phyloP scores from a whole-genome alignment of 2,797 vertebrate species.

The Gephyroberyx darwinii region DNA sequence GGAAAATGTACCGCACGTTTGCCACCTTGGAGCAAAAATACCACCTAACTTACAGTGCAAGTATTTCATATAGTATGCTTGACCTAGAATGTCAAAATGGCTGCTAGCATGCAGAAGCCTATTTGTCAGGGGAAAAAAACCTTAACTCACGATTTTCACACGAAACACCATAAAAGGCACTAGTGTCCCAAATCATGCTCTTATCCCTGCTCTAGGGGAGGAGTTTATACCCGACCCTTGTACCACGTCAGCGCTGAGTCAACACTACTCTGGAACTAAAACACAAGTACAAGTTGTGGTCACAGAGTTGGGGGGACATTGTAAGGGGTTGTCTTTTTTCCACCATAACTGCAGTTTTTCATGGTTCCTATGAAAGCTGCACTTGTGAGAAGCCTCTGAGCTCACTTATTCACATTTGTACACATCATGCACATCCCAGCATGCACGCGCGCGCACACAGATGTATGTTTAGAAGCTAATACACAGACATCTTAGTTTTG shows the following conservation, averaged over 20 bases:
- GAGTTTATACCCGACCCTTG: conserved; percentile 63
- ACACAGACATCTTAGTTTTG: conserved; percentile 70
- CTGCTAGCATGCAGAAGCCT: conserved; percentile 14
- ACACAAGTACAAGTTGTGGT: conserved; percentile 72
- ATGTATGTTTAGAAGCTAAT: conserved; percentile 45
- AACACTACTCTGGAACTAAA: conserved; percentile 70
- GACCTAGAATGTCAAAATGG: conserved; percentile 12
- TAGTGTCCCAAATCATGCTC: conserved; percentile 54
- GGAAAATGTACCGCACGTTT: neutral
- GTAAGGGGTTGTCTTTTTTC: conserved; percentile 74
- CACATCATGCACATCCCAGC: conserved; percentile 42
- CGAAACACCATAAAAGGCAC: conserved; percentile 70
- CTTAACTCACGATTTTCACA: conserved; percentile 51
- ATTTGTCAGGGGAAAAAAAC: conserved; percentile 38
- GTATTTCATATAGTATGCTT: neutral
- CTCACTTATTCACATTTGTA: conserved; percentile 78
- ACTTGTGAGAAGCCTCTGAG: conserved; percentile 74
- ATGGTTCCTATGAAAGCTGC: conserved; percentile 77
- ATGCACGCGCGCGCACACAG: conserved; percentile 27
- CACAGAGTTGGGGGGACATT: conserved; percentile 63
- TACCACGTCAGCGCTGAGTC: conserved; percentile 79
- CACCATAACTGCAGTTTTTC: conserved; percentile 67
- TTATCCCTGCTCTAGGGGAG: conserved; percentile 57
- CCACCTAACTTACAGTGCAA: conserved; percentile 1
- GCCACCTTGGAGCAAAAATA: conserved; percentile 17